phyloP scores from a whole-genome alignment of 1,140 invertebrate genomes.

The Ceratitis capitata region DNA sequence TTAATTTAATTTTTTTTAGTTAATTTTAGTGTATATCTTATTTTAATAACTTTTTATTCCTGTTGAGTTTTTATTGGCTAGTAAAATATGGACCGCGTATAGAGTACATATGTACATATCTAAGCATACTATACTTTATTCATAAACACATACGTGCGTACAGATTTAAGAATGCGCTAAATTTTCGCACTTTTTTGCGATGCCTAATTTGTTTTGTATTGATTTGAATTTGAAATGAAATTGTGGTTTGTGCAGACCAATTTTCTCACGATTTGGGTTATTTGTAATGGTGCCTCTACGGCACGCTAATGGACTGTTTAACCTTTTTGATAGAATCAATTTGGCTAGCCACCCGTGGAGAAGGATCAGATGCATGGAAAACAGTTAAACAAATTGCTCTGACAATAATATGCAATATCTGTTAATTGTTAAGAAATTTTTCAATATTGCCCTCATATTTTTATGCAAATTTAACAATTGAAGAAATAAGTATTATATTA shows the following conservation, averaged over 20 bases:
- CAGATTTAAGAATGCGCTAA: not conserved
- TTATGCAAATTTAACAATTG: no score
- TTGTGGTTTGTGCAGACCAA: not conserved
- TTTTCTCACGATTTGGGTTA: not conserved
- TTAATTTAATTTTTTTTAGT: no score
- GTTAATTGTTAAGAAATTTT: no score
- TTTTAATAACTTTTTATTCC: no score
- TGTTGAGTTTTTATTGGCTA: no score
- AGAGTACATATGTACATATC: not conserved
- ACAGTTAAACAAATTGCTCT: not conserved
- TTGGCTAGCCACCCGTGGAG: not conserved
- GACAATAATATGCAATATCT: not conserved
- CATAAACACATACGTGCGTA: not conserved
- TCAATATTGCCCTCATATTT: no score
- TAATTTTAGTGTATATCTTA: no score
- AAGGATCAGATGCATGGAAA: not conserved
- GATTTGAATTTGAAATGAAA: not conserved
- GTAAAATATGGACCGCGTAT: not conserved
- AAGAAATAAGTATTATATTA: no score
- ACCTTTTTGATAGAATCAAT: not conserved
- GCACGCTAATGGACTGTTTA: not conserved
- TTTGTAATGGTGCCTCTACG: not conserved
- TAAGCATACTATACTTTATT: no score
- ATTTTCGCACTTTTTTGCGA: not conserved
- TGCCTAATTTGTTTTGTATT: not conserved